Evolutionary conservation across 2,888 invertebrate species (phyloP).

Genomic region (Teleiodes luculella): DNA sequence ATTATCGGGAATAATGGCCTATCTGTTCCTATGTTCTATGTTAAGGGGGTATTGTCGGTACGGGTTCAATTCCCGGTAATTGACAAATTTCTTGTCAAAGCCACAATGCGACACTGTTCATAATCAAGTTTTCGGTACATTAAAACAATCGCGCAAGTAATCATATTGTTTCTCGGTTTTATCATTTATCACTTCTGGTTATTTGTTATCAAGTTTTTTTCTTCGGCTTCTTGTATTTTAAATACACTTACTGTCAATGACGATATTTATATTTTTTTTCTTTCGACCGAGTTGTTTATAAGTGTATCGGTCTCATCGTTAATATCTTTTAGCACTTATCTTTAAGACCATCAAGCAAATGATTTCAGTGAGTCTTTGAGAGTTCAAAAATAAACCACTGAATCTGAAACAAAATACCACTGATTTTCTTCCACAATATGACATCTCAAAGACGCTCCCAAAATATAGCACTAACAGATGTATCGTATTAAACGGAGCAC

Average conservation of each 20-base stretch:
- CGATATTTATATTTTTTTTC: not conserved
- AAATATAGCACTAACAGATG: conserved; percentile 60
- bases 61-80: conserved; percentile 58
- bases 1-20: conserved; percentile 70
- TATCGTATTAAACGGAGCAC: conserved; percentile 46
- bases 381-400: conserved; percentile 28
- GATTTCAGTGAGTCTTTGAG: conserved; percentile 8
- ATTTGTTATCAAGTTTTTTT: conserved; percentile 23
- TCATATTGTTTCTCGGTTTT: conserved; percentile 1
- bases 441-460: conserved; percentile 43
- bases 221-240: conserved; percentile 15
- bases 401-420: conserved; percentile 44
- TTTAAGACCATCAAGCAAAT: not conserved
- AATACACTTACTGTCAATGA: not conserved
- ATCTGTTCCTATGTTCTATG: conserved; percentile 61
- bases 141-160: not conserved
- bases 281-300: not conserved
- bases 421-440: conserved; percentile 41
- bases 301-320: not conserved
- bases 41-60: conserved; percentile 62
- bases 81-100: conserved; percentile 56
- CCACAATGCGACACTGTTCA: conserved; percentile 38
- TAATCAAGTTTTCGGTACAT: conserved; percentile 41
- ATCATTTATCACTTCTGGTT: conserved; percentile 14
- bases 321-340: not conserved